These are phyloP conservation scores for Oxyruncus cristatus DNA, from an alignment of 2,113 vertebrate species.

Conservation along the genomic window DNA sequence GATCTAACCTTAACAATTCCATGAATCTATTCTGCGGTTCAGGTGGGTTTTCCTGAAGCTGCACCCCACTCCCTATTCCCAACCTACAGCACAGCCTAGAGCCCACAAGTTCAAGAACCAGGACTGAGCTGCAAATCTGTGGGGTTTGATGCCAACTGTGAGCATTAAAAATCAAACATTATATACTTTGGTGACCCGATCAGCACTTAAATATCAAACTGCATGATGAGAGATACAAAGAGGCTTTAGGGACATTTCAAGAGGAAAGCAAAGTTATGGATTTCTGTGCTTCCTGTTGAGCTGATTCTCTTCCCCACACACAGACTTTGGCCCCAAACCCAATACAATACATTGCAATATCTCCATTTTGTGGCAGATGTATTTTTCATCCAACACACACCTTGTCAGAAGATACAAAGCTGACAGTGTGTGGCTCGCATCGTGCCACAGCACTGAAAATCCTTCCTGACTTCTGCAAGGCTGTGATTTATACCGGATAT, in stretches of 20 bases:
- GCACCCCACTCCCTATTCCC: not conserved
- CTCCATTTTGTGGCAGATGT: not conserved
- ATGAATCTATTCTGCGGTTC: too few relatives aligned
- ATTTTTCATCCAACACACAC: not conserved
- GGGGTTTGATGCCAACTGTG: not conserved
- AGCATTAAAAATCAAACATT: not conserved
- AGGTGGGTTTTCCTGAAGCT: not conserved
- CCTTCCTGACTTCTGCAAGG: not conserved
- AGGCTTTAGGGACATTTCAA: not conserved
- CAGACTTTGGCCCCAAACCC: not conserved
- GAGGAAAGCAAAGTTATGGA: not conserved
- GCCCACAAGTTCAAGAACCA: not conserved
- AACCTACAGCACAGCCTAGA: not conserved
- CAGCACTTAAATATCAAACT: not conserved
- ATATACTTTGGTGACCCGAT: not conserved
- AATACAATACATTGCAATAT: accelerated
- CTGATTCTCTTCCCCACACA: not conserved
- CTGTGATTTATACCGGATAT: not conserved
- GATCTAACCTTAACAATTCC: accelerated
- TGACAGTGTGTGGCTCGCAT: not conserved
- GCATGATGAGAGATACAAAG: not conserved
- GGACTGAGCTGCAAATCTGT: not conserved
- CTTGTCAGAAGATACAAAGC: not conserved
- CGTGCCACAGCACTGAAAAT: not conserved
- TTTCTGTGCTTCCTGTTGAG: not conserved